These are phyloP conservation scores for Zootoca vivipara DNA, from an alignment of 2,113 vertebrate genomes.

Conservation along the genomic window DNA sequence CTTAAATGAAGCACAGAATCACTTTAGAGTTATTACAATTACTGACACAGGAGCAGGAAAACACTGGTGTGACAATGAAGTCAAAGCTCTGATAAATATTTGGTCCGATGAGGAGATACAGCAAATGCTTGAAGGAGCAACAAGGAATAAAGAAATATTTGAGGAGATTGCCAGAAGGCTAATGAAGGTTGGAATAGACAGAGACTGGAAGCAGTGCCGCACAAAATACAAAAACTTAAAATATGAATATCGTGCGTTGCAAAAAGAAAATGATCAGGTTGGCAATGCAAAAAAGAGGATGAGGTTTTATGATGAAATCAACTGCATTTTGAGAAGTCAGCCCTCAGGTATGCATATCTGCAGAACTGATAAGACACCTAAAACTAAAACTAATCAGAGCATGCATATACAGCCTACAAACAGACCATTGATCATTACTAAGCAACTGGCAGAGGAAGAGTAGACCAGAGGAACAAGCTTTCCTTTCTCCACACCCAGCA, in stretches of 20 bases:
- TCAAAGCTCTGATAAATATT: slow-evolving; percentile 82
- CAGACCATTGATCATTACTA: background rate
- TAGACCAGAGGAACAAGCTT: background rate
- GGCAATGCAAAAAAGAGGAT: slow-evolving; percentile 79
- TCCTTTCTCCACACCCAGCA: background rate
- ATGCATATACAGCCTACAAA: too few species aligned
- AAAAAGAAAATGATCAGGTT: slow-evolving; percentile 80
- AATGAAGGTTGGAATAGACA: slow-evolving; percentile 83
- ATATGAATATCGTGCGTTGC: slow-evolving; percentile 86
- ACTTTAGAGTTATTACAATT: slow-evolving; percentile 82
- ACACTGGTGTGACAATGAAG: slow-evolving; percentile 89
- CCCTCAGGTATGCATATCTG: slow-evolving; percentile 45
- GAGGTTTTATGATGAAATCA: slow-evolving; percentile 88
- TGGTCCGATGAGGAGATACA: slow-evolving; percentile 86
- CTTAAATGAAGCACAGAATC: slow-evolving; percentile 68
- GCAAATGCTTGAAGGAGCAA: slow-evolving; percentile 85
- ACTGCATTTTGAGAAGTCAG: slow-evolving; percentile 79
- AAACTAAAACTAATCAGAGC: too few species aligned
- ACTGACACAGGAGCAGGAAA: slow-evolving; percentile 79
- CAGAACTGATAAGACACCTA: slow-evolving; percentile 57
- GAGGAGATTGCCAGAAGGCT: slow-evolving; percentile 85
- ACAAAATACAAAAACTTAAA: slow-evolving; percentile 93
- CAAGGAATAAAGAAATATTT: slow-evolving; percentile 89
- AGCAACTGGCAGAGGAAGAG: background rate
- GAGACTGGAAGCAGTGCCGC: slow-evolving; percentile 90